A percentile compares a stretch with the other conserved stretches of the same genome.
Evolutionary conservation across 1,140 invertebrate genomes (phyloP).

Genomic region (Olivierus martensii): DNA sequence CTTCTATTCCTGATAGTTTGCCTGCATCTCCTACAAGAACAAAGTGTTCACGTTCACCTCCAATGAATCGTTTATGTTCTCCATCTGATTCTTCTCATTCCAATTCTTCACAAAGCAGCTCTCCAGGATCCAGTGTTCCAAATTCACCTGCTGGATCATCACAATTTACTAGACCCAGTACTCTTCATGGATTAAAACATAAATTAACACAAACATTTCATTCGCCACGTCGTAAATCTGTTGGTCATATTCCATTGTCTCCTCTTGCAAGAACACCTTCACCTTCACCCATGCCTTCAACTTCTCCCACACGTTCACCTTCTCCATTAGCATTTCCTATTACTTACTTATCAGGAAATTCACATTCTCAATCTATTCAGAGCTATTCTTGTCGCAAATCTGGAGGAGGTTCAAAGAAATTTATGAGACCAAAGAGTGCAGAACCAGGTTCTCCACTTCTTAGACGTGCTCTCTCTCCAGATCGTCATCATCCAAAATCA

Average conservation of each 20-base stretch:
- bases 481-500: conserved; percentile 38
- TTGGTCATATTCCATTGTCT: conserved; percentile 91
- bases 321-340: conserved; percentile 62
- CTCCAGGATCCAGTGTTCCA: conserved; percentile 45
- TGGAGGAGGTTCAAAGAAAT: conserved; percentile 43
- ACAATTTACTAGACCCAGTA: conserved; percentile 69
- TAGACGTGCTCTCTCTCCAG: conserved; percentile 71
- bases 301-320: conserved; percentile 60
- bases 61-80: conserved; percentile 37
- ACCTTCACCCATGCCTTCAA: conserved; percentile 60
- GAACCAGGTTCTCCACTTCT: conserved; percentile 82
- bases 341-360: conserved; percentile 20
- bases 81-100: conserved; percentile 35
- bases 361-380: conserved; percentile 31
- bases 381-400: conserved; percentile 55
- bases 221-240: conserved; percentile 71
- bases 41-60: conserved; percentile 36
- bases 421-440: conserved; percentile 54
- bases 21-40: conserved; percentile 29
- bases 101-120: conserved; percentile 45
- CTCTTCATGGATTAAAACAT: conserved; percentile 85
- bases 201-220: conserved; percentile 63
- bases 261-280: conserved; percentile 86
- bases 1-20: conserved; percentile 27
- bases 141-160: conserved; percentile 39